Base-by-base conservation (phyloP, 2,888 invertebrate species). In the Peribatodes rhomboidaria region DNA sequence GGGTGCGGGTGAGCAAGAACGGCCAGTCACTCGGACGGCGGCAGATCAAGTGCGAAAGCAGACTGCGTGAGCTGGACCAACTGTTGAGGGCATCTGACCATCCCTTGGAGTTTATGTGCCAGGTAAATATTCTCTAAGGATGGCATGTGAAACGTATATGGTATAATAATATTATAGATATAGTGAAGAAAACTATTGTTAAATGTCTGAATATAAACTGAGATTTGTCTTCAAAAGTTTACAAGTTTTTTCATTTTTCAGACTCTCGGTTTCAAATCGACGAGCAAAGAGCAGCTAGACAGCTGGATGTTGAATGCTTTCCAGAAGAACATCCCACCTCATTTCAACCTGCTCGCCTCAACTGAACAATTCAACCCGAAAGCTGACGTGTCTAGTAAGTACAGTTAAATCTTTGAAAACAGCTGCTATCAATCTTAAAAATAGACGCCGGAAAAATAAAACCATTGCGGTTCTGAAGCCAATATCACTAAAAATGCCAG, bases 21-120 rank as follows among this genome's bases (percentile, higher is more conserved):
- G 97, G 97, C 2, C 95, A 95, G 78, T 94, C 96, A 6, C 92
- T 98, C 20, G 98, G 98, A 0, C 94, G 96, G 46, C 92, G 97
- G n/a, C 97, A 97, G 77, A 96, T 98, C 73, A 98, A 98, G 85
- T 98, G 98, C 87, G 98, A 98, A 88, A 97, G 97, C 79, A 94
- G 97, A 60, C 92, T 98, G 57, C 93, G 97, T 35, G 98, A 98
- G 81, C 89, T 98, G 59, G 97, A 97, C 82, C 97, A 97, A 78
- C 93, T 98, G 75, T 90, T 98, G 59, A 92, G 97, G 39, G 95
- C 96, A 6, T 95, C 96, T 61, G 97, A 97, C 75, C 97, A 96
- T 79, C 98, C 98, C 0, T 90, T 98, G 56, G 97, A 97, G 84
- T 97, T 98, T 78, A 97, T 98, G 96, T 97, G 98, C 77, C 97